These are phyloP conservation scores for Prunella fulvescens DNA, from an alignment of 2,113 vertebrate genomes.

Conservation along the genomic window DNA sequence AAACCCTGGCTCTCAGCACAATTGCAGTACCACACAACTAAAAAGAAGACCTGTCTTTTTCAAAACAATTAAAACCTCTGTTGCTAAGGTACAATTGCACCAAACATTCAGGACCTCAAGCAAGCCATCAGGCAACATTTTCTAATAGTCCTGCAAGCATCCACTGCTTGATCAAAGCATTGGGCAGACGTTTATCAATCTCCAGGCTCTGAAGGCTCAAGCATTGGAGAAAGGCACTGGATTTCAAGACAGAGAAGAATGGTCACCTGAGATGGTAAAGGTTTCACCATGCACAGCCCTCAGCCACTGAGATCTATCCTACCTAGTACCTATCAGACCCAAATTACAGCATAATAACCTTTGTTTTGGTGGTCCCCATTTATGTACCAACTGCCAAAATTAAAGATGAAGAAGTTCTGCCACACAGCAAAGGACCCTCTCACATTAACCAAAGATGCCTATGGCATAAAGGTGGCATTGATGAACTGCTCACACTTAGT, in stretches of 20 bases:
- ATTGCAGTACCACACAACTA: background rate
- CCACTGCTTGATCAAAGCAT: rapidly evolving
- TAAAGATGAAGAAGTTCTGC: background rate
- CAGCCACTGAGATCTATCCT: background rate
- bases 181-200: background rate
- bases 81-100: background rate
- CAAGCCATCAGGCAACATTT: background rate
- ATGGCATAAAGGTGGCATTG: background rate
- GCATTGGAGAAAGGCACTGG: background rate
- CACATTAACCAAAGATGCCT: background rate
- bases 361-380: background rate
- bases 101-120: background rate
- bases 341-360: background rate
- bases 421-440: background rate
- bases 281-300: background rate
- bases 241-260: background rate
- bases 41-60: background rate
- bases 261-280: background rate
- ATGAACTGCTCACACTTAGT: background rate
- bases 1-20: background rate
- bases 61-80: background rate
- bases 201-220: background rate
- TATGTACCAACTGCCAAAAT: background rate
- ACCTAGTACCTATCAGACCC: background rate
- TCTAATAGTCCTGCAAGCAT: background rate